Percentiles rank a stretch among this genome's conserved stretches.
Evolutionary conservation across 2,888 invertebrate genomes (phyloP).

Genomic region (Caenorhabditis sp.): DNA sequence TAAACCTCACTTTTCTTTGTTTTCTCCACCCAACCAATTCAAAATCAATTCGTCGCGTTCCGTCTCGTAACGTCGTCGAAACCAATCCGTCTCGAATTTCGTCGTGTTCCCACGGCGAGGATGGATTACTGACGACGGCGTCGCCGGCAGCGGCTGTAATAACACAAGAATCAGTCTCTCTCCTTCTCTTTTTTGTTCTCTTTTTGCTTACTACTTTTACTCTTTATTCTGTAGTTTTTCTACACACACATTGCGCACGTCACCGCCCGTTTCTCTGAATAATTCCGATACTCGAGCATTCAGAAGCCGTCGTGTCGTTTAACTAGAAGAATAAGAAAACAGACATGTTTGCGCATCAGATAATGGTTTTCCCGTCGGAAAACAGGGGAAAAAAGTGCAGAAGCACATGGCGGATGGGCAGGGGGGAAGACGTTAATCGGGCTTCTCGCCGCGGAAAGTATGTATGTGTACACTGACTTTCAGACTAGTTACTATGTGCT

Average conservation of each 20-base stretch:
- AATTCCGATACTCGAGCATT: constrained; percentile 37
- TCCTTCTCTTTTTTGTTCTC: neutral
- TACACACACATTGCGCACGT: neutral
- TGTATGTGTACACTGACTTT: constrained; percentile 26
- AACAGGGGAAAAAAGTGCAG: constrained; percentile 36
- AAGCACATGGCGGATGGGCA: neutral
- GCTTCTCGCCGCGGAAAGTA: constrained; percentile 5
- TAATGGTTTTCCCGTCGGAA: constrained; percentile 40
- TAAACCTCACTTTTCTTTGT: constrained; percentile 15
- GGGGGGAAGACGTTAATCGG: constrained; percentile 49
- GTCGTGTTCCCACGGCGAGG: constrained; percentile 45
- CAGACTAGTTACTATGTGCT: constrained; percentile 16
- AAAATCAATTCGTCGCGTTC: constrained; percentile 28
- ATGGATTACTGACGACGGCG: constrained; percentile 49
- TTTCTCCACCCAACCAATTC: neutral
- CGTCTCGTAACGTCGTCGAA: constrained; percentile 37
- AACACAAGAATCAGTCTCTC: constrained; percentile 45
- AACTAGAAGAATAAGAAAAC: constrained; percentile 16
- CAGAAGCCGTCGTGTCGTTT: constrained; percentile 23
- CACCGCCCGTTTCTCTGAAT: constrained; percentile 24
- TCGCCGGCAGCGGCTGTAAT: constrained; percentile 30
- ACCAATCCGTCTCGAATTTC: constrained; percentile 61
- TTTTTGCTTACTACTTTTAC: neutral
- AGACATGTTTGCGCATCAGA: constrained; percentile 46
- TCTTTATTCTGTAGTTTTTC: constrained; percentile 5